Evolutionary conservation across 2,888 invertebrate species (phyloP), one percentile per base, ranked within the genome.

Genomic region (Torymus tubicola): DNA sequence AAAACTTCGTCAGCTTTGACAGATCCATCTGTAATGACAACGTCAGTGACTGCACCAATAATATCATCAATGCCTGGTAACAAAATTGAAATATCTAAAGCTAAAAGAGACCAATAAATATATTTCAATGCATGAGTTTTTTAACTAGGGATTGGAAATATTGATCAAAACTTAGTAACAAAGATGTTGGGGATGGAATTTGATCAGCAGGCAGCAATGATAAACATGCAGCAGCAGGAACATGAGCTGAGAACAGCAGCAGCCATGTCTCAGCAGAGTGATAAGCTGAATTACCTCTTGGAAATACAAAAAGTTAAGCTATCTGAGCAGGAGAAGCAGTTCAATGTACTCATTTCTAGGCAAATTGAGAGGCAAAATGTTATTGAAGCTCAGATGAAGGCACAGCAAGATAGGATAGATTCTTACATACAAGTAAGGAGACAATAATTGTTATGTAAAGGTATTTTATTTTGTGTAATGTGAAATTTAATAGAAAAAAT

Each of bases 211-310:
- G 84, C 87, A 52, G 84, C 87, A 75, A 82, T 89, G 55, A 84
- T 88, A 73, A 82, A 85, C 12, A 86, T 89, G 86, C 89, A 89
- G 65, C 89, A 88, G 57, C 88, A 89, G 76, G 89, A 89, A 75
- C 86, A 87, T 57, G 88, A 89, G 73, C 82, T 87, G 16, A 85
- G 84, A 84, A 85, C 88, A 75, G 87, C 86, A 21, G 76, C 85
- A 52, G 83, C 85, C 16, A 81, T 90, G 60, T 87, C 88, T 13
- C 86, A 86, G 50, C 89, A 90, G 70, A 89, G 86, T 67, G 87
- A 88, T 60, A 86, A 88, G 77, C 83, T 88, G 31, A 87, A 78
- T 71, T 83, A 84, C 57, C 79, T 87, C 69, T 84, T 88, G 4
- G 86, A 87, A 11, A 83, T 79, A 68, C 89, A 89, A 68, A 87